Evolutionary conservation across 2,113 vertebrate genomes (phyloP), one percentile per base, ranked within the genome.

Genomic region (Vireo altiloquus): DNA sequence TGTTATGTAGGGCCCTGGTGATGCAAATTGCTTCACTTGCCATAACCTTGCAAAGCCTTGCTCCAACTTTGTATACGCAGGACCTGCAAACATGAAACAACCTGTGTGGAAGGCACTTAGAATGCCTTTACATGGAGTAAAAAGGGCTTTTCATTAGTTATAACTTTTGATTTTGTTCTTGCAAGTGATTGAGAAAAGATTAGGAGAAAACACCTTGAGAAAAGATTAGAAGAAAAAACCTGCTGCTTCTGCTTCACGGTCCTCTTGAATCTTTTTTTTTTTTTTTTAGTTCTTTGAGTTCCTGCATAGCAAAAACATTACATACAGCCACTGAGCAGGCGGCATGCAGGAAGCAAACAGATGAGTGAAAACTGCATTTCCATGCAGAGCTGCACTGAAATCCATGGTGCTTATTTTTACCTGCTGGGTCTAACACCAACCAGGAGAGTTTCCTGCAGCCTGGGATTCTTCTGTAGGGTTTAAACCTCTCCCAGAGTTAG

Each of bases 11-110:
- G 69, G 75, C 52, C 21, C 63, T 61, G 54, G 23, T 56, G 49
- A 66, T 80, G 85, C 46, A 85, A 61, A 74, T 74, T 82, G 79
- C 50, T 79, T 69, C 59, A 8, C 19, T 77, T 90, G 85, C 53
- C 66, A 59, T 68, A 86, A 64, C 50, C 50, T 64, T 60, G 66
- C 78, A 79, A 22, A 47, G 66, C 74, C n/a, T 57, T 40, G 35
- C 47, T 68, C 16, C 18, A 39, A 44, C 60, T 47, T 31, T 49
- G 46, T 6, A 1, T 63, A 33, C 33, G 54, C 60, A 68, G 64
- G 49, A 39, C 60, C 64, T 81, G 77, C 71, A 82, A 61, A 52
- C 60, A 21, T 54, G 74, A 81, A 87, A 22, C 65, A 68, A 53
- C 90, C 79, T 91, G 63, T 13, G 30, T 13, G 37, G 50, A 59